phyloP scores from a whole-genome alignment of 1,140 invertebrate species.

The Ganaspis sp. region DNA sequence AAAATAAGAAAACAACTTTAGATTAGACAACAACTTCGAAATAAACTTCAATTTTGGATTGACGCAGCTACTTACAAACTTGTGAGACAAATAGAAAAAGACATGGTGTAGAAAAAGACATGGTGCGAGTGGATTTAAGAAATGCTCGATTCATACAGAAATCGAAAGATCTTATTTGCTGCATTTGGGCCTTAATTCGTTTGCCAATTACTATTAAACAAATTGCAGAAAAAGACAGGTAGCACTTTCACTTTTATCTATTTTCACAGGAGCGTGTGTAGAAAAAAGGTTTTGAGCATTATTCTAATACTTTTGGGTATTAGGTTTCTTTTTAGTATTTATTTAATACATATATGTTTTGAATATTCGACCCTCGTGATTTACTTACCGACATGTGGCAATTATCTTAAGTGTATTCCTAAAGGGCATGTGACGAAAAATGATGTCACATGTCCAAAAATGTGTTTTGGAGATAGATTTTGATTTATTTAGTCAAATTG shows the following conservation, averaged over 20 bases:
- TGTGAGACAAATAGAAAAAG: conserved; percentile 76
- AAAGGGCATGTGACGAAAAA: no score
- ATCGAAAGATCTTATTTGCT: conserved; percentile 73
- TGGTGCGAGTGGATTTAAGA: conserved; percentile 74
- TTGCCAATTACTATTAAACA: conserved; percentile 71
- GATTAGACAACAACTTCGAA: conserved; percentile 72
- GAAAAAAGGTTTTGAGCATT: no score
- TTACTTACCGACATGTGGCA: no score
- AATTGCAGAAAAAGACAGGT: conserved; percentile 64
- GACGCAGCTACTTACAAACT: conserved; percentile 76
- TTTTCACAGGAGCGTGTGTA: no score
- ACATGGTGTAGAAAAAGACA: conserved; percentile 75
- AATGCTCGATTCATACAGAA: conserved; percentile 73
- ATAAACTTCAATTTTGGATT: conserved; percentile 73
- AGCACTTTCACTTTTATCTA: background rate
- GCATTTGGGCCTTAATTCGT: conserved; percentile 76
- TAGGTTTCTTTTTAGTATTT: no score
- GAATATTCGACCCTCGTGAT: no score
- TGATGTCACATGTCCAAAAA: no score
- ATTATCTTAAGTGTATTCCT: no score
- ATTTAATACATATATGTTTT: no score
- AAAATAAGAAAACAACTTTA: conserved; percentile 48
- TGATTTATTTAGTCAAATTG: no score
- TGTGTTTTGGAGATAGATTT: no score
- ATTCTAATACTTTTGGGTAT: no score